A percentile compares a stretch with the other conserved stretches of the same genome.
Conservation (phyloP, 1,140 invertebrate species). For the Sipha flava region DNA sequence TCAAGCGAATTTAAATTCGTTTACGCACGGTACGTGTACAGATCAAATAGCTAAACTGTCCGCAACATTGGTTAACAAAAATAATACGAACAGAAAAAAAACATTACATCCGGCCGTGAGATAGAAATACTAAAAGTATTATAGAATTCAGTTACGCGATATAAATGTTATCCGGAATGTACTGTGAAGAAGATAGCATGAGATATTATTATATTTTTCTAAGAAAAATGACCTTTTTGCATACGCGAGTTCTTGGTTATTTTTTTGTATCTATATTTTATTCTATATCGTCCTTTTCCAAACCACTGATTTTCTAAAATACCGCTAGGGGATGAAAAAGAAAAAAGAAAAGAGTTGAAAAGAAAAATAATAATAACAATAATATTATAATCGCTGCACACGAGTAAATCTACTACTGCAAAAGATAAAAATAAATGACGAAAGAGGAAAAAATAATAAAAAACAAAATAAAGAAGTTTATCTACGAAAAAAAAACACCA, state of each 20-base stretch:
- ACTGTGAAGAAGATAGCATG: background rate
- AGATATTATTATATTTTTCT: background rate
- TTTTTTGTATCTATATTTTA: background rate
- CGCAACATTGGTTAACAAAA: background rate
- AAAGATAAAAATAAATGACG: background rate
- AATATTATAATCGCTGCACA: background rate
- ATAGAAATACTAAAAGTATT: background rate
- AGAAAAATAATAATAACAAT: background rate
- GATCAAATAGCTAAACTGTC: background rate
- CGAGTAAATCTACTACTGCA: background rate
- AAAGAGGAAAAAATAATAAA: background rate
- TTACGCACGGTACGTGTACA: background rate
- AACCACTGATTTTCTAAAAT: background rate
- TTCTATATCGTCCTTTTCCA: background rate
- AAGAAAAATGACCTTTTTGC: background rate
- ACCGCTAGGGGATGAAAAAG: background rate
- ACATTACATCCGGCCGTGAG: background rate
- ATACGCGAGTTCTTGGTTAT: background rate
- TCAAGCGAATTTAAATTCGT: no score
- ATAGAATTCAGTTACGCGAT: background rate
- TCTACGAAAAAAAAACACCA: slow-evolving; percentile 16
- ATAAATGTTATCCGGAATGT: background rate
- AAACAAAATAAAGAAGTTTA: background rate
- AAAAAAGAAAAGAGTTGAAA: background rate
- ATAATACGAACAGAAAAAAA: background rate